These are phyloP conservation scores for Phyto melanocephala DNA, from an alignment of 2,888 invertebrate species.

Conservation along the genomic window DNA sequence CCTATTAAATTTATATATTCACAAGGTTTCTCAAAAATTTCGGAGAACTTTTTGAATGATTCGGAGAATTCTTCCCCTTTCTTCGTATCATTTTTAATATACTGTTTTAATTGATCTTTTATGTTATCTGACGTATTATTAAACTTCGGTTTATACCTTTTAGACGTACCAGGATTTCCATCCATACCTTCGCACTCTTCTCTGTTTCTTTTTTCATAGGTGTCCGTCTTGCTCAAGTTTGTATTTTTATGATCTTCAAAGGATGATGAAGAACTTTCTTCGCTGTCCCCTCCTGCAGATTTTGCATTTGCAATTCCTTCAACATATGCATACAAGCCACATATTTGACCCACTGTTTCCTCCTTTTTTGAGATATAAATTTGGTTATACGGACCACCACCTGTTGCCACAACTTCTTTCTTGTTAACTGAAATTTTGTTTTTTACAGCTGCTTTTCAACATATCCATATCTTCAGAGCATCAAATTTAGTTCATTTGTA, in stretches of 20 bases:
- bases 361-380: slow-evolving; percentile 30
- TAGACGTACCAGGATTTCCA: slow-evolving; percentile 3
- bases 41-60: slow-evolving; percentile 25
- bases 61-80: slow-evolving; percentile 3
- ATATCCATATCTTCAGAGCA: slow-evolving; percentile 18
- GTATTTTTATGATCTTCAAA: not conserved
- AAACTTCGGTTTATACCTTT: slow-evolving; percentile 7
- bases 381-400: slow-evolving; percentile 12
- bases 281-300: slow-evolving; percentile 3
- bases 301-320: slow-evolving; percentile 22
- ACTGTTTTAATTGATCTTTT: not conserved
- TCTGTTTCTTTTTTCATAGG: not conserved
- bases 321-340: slow-evolving; percentile 1
- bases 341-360: slow-evolving; percentile 20
- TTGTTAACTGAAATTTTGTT: slow-evolving; percentile 19
- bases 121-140: slow-evolving; percentile 21
- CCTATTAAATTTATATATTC: slow-evolving; percentile 11
- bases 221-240: not conserved
- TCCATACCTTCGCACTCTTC: not conserved
- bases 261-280: slow-evolving; percentile 13
- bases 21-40: slow-evolving; percentile 5
- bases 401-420: slow-evolving; percentile 25
- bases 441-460: slow-evolving; percentile 21
- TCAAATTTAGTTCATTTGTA: slow-evolving; percentile 11
- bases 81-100: slow-evolving; percentile 7